phyloP scores from a whole-genome alignment of 2,797 vertebrate species.

The Coluber constrictor region DNA sequence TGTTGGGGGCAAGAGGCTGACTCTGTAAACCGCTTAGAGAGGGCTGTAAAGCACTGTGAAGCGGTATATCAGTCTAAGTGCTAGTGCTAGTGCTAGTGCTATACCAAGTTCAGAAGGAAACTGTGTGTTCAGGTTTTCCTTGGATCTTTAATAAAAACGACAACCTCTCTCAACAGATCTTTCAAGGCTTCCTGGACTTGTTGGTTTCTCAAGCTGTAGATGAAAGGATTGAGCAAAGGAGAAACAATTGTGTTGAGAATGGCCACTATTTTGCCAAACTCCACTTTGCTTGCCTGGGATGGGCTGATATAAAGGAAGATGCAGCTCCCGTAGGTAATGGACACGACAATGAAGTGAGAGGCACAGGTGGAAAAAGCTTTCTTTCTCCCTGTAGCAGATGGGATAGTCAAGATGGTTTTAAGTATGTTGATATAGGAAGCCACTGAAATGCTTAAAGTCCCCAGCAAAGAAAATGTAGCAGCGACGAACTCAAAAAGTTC shows the following conservation, averaged over 20 bases:
- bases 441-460: slow-evolving; percentile 5
- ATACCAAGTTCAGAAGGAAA: too few species aligned
- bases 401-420: slow-evolving; percentile 13
- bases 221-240: slow-evolving; percentile 32
- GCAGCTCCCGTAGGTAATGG: slow-evolving; percentile 42
- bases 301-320: slow-evolving; percentile 62
- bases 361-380: slow-evolving; percentile 36
- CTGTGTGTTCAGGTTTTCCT: not conserved
- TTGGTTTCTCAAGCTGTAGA: slow-evolving; percentile 11
- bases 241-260: slow-evolving; percentile 20
- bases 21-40: too few species aligned
- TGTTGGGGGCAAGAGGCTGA: too few species aligned
- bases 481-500: slow-evolving; percentile 40
- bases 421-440: slow-evolving; percentile 33
- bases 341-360: slow-evolving; percentile 42
- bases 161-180: not conserved
- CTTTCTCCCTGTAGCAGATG: slow-evolving; percentile 24
- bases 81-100: too few species aligned
- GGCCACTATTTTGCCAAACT: not conserved
- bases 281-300: slow-evolving; percentile 30
- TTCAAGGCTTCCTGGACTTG: not conserved
- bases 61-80: too few species aligned
- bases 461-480: slow-evolving; percentile 26
- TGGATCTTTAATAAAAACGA: not conserved
- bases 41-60: too few species aligned